These are phyloP conservation scores for Calliphora vomitoria DNA, from an alignment of 2,888 invertebrate genomes.

Conservation along the genomic window DNA sequence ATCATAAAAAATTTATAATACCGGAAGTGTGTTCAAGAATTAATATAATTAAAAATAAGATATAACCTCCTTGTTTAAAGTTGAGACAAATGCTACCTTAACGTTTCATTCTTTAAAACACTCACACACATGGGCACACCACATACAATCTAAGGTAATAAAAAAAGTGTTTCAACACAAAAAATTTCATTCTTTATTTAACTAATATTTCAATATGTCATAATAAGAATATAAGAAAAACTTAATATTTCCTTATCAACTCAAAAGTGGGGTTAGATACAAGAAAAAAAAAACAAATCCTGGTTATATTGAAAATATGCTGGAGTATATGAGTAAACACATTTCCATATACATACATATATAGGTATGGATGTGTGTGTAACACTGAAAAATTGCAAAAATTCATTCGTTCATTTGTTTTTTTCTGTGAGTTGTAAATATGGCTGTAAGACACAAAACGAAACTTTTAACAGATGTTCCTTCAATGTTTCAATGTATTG, in stretches of 20 bases:
- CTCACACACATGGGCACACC: neutral
- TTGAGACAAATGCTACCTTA: slow-evolving; percentile 10
- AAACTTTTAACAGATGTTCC: slow-evolving; percentile 5
- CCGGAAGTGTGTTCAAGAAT: slow-evolving; percentile 16
- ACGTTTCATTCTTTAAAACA: neutral
- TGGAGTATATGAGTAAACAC: neutral
- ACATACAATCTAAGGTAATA: neutral
- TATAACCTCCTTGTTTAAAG: neutral
- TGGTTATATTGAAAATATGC: neutral
- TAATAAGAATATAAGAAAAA: slow-evolving; percentile 11
- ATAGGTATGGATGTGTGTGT: neutral
- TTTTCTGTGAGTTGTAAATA: neutral
- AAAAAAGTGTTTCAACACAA: neutral
- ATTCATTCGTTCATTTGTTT: neutral
- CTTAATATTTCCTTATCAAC: slow-evolving; percentile 20
- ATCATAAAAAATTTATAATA: neutral
- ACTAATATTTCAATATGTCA: slow-evolving; percentile 35
- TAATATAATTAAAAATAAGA: slow-evolving; percentile 9
- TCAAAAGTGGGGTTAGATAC: neutral
- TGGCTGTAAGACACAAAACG: neutral
- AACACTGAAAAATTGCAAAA: slow-evolving; percentile 23
- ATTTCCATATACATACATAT: too few species aligned
- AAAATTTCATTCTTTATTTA: slow-evolving; percentile 15
- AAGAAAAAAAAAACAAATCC: neutral
- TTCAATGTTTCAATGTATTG: neutral